Evolutionary conservation across 2,113 vertebrate species (phyloP).

Genomic region (Thunnus maccoyii): DNA sequence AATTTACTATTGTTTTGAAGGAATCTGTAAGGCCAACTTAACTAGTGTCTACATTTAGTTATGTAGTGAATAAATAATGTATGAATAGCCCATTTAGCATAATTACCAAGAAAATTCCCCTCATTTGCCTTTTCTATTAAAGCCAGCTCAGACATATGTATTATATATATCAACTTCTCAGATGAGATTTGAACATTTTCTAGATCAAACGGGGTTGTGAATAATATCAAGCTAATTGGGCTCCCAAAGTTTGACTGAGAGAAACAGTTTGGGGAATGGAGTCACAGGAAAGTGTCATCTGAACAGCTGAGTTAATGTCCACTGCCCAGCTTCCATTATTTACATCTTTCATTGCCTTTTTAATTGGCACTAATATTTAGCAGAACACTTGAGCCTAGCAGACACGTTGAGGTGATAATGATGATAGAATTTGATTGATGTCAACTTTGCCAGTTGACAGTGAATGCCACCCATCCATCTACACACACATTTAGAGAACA

Average conservation of each 20-base stretch:
- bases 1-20: not conserved
- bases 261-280: too few relatives aligned
- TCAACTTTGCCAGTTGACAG: too few relatives aligned
- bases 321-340: too few relatives aligned
- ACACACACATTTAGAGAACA: too few relatives aligned
- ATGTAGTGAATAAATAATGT: slow-evolving; percentile 47
- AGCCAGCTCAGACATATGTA: slow-evolving; percentile 64
- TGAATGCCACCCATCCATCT: too few relatives aligned
- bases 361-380: too few relatives aligned
- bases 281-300: too few relatives aligned
- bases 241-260: not conserved
- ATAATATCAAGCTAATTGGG: not conserved
- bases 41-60: slow-evolving; percentile 25
- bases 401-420: not conserved
- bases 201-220: not conserved
- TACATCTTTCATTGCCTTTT: not conserved
- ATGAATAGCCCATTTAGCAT: slow-evolving; percentile 48
- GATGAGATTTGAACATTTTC: not conserved
- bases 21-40: slow-evolving; percentile 14
- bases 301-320: too few relatives aligned
- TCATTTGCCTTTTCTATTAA: slow-evolving; percentile 77
- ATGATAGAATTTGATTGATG: too few relatives aligned
- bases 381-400: not conserved
- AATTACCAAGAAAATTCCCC: slow-evolving; percentile 58
- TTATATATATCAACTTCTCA: not conserved